A percentile compares a stretch with the other conserved stretches of the same genome.
phyloP scores from a whole-genome alignment of 2,797 vertebrate species.

The Parauchenoglanis punctatus region DNA sequence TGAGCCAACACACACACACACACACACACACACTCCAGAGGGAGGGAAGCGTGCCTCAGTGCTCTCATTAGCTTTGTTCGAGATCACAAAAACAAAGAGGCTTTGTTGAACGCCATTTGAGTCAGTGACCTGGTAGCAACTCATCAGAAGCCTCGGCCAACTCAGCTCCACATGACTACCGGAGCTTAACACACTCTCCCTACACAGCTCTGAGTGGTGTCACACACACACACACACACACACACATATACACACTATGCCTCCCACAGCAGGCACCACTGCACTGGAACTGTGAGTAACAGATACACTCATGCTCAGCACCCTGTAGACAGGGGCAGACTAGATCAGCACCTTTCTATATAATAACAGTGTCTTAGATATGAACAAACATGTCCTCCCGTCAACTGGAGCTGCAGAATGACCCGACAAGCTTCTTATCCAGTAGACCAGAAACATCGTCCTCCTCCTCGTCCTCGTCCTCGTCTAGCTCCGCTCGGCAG shows the following conservation, averaged over 20 bases:
- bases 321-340: background rate
- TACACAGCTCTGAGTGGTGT: conserved; percentile 16
- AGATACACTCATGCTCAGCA: conserved; percentile 38
- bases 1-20: conserved; percentile 73
- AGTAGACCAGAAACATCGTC: background rate
- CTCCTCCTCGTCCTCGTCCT: background rate
- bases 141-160: conserved; percentile 52
- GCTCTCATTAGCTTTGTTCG: conserved; percentile 41
- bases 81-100: conserved; percentile 49
- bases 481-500: conserved; percentile 32
- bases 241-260: background rate
- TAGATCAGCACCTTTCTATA: conserved; percentile 19
- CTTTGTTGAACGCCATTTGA: conserved; percentile 53
- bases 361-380: conserved; percentile 30
- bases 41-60: conserved; percentile 37
- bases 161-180: conserved; percentile 55
- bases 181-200: conserved; percentile 46
- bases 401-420: conserved; percentile 13
- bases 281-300: conserved; percentile 29
- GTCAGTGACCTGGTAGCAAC: conserved; percentile 46
- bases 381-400: conserved; percentile 39
- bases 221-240: conserved; percentile 30
- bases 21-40: conserved; percentile 38
- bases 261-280: conserved; percentile 22
- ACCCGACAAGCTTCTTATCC: conserved; percentile 31